Base-by-base conservation (phyloP, 2,113 vertebrate genomes). In the Scomber scombrus region DNA sequence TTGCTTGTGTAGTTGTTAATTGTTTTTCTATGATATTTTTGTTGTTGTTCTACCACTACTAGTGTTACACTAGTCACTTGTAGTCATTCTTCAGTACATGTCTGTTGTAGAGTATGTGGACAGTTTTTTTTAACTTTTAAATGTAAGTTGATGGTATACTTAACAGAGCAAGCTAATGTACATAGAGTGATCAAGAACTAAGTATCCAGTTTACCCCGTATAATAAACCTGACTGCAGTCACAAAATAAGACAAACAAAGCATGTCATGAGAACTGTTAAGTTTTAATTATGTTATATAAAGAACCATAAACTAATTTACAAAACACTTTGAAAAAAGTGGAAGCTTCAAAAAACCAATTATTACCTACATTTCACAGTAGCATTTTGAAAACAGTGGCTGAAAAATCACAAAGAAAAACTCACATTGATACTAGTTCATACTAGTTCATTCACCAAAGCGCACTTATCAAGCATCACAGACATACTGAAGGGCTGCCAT, bases 231-330 rank as follows among this genome's bases (percentile, higher is more conserved):
- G 11, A 43, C 6, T 49, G 1, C 8, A 12, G 8, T 45, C 3
- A 46, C 31, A 68, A 47, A 3, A 15, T 26, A 73, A 56, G 6
- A 71, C 66, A 71, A 47, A 80, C 49, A 58, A 34, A 40, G n/a
- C 7, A 21, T 12, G 4, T 47, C 3, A 8, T 68, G 63, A 75
- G 26, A 82, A 67, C 3, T 40, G 40, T 63, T n/a, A 58, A 5
- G 21, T 87, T 88, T 91, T 90, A 75, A 71, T 87, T 55, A 61
- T 77, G 64, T 80, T 52, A 23, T 65, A 85, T 18, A 79, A 84
- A 88, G 78, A 85, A 7, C 8, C 58, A 68, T 12, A 55, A 63
- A 70, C 45, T 61, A 18, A 73, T 49, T 61, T 85, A 84, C 55
- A 75, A 84, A 86, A 85, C 5, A 71, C 13, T 56, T 72, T 72